Evolutionary conservation across 2,113 vertebrate species (phyloP).

Genomic region (Indicator indicator): DNA sequence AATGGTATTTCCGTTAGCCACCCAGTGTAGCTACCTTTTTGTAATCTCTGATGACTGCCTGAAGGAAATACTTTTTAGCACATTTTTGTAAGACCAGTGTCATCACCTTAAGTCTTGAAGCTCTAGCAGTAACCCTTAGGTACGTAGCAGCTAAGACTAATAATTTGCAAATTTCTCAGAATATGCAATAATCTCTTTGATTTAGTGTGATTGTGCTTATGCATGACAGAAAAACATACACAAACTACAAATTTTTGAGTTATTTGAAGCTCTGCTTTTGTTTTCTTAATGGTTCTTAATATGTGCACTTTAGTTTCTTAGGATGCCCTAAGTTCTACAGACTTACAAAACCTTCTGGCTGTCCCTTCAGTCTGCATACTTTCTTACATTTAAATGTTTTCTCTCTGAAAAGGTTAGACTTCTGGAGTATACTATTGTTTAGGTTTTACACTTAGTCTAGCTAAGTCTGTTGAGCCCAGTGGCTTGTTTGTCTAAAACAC

Average conservation of each 20-base stretch:
- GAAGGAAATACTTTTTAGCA: not conserved
- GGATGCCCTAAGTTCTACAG: not conserved
- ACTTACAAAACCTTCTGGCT: not conserved
- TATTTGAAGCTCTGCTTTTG: not conserved
- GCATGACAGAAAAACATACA: not conserved
- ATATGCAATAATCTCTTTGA: not conserved
- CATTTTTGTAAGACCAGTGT: fast-evolving
- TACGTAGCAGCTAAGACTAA: not conserved
- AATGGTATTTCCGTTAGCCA: not conserved
- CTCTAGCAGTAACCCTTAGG: not conserved
- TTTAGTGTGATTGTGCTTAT: not conserved
- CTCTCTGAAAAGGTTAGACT: not conserved
- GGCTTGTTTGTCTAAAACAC: not conserved
- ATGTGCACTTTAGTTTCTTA: not conserved
- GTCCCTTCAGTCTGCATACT: not conserved
- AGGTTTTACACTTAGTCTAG: not conserved
- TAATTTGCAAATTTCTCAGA: not conserved
- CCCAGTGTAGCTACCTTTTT: not conserved
- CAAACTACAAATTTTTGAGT: no score
- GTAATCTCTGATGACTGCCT: not conserved
- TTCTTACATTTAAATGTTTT: not conserved
- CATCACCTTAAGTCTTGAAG: not conserved
- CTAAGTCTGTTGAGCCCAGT: not conserved
- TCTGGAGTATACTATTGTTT: not conserved
- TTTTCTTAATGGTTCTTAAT: not conserved